Conservation (phyloP, 2,888 invertebrate species). For the Vandiemenella viatica region DNA sequence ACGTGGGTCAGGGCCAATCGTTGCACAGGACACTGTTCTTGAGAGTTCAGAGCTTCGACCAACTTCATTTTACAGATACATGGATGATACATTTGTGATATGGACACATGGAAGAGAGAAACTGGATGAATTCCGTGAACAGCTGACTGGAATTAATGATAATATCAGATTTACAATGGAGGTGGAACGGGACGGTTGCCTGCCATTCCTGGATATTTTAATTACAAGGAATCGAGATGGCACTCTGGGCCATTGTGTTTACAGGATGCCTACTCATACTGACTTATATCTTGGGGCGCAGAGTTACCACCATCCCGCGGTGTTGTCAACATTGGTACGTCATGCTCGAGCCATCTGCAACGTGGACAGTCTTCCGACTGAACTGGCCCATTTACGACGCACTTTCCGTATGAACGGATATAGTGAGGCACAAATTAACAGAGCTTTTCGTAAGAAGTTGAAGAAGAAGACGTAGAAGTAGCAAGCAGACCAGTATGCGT, state of each 20-base stretch:
- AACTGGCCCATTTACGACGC: too few species aligned
- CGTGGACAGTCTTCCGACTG: too few species aligned
- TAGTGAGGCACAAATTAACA: too few species aligned
- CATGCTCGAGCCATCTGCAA: too few species aligned
- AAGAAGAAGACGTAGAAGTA: too few species aligned
- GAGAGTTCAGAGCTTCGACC: too few species aligned
- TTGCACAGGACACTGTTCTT: too few species aligned
- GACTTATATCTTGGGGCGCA: neutral
- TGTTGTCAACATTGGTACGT: neutral
- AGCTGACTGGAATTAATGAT: neutral
- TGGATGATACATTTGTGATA: neutral
- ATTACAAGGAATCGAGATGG: neutral
- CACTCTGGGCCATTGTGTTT: neutral
- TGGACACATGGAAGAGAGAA: constrained; percentile 1
- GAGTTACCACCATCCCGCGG: neutral
- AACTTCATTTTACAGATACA: neutral
- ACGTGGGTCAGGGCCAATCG: too few species aligned
- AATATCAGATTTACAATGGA: constrained; percentile 4
- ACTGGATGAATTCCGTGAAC: neutral
- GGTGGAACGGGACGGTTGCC: neutral
- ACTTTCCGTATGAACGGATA: too few species aligned
- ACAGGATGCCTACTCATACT: neutral
- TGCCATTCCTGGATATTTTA: neutral
- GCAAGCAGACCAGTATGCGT: too few species aligned
- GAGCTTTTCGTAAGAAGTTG: too few species aligned